phyloP scores from a whole-genome alignment of 37 sponge, comb jelly and placozoan genomes.

The Agelas oroides region DNA sequence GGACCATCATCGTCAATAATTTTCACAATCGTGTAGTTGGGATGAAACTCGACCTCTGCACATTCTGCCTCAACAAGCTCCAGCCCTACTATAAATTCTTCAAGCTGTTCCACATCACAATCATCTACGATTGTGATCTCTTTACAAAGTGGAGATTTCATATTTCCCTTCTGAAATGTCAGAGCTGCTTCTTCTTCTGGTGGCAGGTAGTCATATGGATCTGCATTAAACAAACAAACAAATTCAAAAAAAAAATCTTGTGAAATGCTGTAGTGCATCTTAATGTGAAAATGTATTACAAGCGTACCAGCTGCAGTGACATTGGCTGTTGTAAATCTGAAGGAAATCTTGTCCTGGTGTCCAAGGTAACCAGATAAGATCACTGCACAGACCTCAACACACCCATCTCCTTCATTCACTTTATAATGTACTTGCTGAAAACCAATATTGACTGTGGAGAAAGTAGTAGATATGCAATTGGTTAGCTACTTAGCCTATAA shows the following conservation, averaged over 20 bases:
- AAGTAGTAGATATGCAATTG: no score
- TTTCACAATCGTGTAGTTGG: neutral
- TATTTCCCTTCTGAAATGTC: neutral
- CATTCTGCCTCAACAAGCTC: neutral
- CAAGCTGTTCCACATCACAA: neutral
- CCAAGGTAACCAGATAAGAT: neutral
- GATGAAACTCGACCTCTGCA: neutral
- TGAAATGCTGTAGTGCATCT: no score
- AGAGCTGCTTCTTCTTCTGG: neutral
- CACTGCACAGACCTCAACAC: neutral
- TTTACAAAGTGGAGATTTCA: neutral
- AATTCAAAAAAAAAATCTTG: neutral
- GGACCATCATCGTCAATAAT: neutral
- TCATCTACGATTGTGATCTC: neutral
- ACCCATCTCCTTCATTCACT: conserved; percentile 9
- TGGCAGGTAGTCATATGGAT: no score
- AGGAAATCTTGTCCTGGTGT: neutral
- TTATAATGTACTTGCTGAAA: neutral
- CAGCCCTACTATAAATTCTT: neutral
- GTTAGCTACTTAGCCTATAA: no score
- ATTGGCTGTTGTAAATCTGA: no score
- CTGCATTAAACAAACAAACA: neutral
- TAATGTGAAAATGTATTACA: no score
- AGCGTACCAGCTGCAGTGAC: no score
- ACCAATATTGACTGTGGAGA: no score